Base-by-base conservation (phyloP, 2,797 vertebrate genomes). In the Mormyrus proboscirostris region DNA sequence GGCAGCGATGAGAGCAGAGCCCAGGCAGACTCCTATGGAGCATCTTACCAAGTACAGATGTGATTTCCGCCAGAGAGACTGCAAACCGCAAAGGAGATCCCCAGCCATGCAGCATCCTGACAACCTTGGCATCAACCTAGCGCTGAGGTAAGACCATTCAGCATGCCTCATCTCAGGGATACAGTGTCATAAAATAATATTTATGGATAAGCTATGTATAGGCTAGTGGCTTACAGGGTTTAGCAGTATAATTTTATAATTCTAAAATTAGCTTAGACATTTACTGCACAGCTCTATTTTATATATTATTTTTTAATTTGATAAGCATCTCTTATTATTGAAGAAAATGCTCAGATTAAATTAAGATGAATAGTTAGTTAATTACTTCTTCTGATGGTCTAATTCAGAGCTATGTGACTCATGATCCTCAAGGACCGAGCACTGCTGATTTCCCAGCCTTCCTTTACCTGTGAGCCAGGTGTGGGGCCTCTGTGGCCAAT, bases 61-160 rank as follows among this genome's bases (percentile, higher is more conserved):
- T 1, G 95, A 96, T 88, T 96, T 95, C 89, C 94, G 93, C 69
- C 92, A 89, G 41, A 93, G 89, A 0, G 89, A 90, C 1, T 89
- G 65, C 7, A 90, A 89, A 19, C 88, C 69, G 10, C 91, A 65
- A 10, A 92, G 89, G 79, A 92, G 91, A 89, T 93, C 92, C 7
- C 94, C 93, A 12, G 93, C 93, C 25, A 47, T 89, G 1, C 96
- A 95, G 0, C 94, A 94, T 57, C 92, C 93, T 0, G 96, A 97
- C 92, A 97, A 97, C 93, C 95, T 97, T 0, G 93, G 90, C 55
- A 94, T 97, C 76, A 96, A 97, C 90, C 94, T 92, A 0, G 92
- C 93, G 22, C 94, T 96, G 91, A 96, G 94, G 96, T 95, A 91
- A 92, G 93, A 91, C 12, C 49, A 47, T 7, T 86, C 5, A 29